Evolutionary conservation across 1,140 invertebrate species (phyloP), one percentile per base, ranked within the genome.

Genomic region (Bombus breviceps): DNA sequence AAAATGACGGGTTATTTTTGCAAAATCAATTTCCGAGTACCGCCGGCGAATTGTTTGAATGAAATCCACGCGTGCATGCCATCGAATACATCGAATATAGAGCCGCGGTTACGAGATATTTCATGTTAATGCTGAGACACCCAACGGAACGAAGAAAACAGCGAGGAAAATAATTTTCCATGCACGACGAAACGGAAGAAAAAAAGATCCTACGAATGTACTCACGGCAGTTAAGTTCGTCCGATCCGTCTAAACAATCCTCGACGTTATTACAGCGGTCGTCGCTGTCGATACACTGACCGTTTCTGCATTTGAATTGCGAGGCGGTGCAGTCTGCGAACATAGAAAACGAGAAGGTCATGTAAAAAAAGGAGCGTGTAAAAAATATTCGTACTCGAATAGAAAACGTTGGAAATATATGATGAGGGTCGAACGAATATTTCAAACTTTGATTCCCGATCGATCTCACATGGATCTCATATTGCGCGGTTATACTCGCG

Each of bases 271-370:
- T 95, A 94, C 97, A 98, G 43, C 96, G 95, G 75, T 95, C 94
- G 78, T 92, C 94, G 28, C 91, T 91, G 53, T 95, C 96, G 80
- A 98, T 96, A 92, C 98, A 98, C 86, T 96, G 96, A 12, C 96
- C 96, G 92, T 97, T 96, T 85, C 95, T 93, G 92, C 97, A 96
- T 88, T 95, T 91, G 90, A 95, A 95, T 86, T 96, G 92, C 78
- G 93, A 93, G 59, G 86, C 66, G 18, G 81, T 92, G 75, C 94
- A 95, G 32, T 77, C 94, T 95, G 88, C 5, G 86, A 81, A 90
- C 59, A 92, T 73, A 89, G 73, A 89, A 79, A 25, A 53, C 15
- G 41, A 47, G 10, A 47, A 37, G 2, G 22, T n/a, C 39, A 6
- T 41, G 15, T 43, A 28, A 32, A 41, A 72, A 72, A n/a, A 41